phyloP scores from a whole-genome alignment of 2,797 vertebrate species.

The Gallinago stenura region DNA sequence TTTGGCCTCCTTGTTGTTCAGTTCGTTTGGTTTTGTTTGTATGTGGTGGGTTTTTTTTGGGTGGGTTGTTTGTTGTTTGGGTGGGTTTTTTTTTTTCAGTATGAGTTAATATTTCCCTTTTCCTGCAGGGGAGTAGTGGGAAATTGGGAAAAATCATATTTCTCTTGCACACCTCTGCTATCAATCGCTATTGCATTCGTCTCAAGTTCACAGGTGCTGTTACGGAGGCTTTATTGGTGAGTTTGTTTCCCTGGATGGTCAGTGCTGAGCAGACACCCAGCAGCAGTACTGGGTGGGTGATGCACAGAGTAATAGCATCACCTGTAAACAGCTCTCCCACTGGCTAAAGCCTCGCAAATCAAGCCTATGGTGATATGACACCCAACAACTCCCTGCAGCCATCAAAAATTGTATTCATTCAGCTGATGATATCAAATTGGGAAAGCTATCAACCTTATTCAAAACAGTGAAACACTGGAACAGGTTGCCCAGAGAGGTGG shows the following conservation, averaged over 20 bases:
- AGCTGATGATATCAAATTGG: background rate
- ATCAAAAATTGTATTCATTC: background rate
- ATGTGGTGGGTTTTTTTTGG: background rate
- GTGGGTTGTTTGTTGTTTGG: background rate
- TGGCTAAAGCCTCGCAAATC: background rate
- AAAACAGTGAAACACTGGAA: background rate
- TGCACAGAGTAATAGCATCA: background rate
- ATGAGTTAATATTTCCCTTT: slow-evolving; percentile 4
- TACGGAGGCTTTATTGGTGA: background rate
- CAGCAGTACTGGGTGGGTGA: background rate
- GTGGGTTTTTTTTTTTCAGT: background rate
- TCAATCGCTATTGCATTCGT: background rate
- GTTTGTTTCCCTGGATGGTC: background rate
- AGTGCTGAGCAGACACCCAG: background rate
- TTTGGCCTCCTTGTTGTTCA: background rate
- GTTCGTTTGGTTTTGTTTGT: background rate
- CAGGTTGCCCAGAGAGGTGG: background rate
- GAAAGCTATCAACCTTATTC: background rate
- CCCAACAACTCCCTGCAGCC: background rate
- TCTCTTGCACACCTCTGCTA: background rate
- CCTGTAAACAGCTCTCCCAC: background rate
- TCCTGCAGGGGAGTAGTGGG: background rate
- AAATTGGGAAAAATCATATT: background rate
- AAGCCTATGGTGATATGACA: background rate
- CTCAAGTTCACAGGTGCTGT: background rate